Base-by-base conservation (phyloP, 2,888 invertebrate species). In the Patella ulyssiponensis region DNA sequence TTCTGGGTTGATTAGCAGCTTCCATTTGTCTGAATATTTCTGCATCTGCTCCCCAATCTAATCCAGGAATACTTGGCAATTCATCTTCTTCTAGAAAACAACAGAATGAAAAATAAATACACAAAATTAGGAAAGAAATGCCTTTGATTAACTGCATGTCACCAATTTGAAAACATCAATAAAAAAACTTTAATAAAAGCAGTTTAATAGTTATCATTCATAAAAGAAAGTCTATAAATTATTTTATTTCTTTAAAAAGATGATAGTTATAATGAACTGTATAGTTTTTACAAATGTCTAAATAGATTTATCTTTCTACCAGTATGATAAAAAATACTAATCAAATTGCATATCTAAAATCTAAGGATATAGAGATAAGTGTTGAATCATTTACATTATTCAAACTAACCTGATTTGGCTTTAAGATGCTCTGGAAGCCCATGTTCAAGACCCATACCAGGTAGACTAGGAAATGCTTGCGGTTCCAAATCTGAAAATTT, bases 361-460 rank as follows among this genome's bases (percentile, higher is more conserved):
- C n/a, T 44, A 15, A 20, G 52, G 23, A 52, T 2, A 0, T 14
- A 1, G 20, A 12, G 27, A 23, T 15, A 17, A 15, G 44, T 44
- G 44, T 44, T 44, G 44, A 44, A 44, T 44, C 7, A 44, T 44
- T 9, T 44, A 44, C 44, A 44, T 44, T 44, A 44, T 44, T 44
- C n/a, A 56, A 33, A 71, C 73, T 70, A 64, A 82, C 82, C 83
- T 44, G 44, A 44, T 78, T 86, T 84, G 12, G 88, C 76, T 74
- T 87, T 89, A 75, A 90, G 86, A 75, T 89, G 87, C 53, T 91
- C 91, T 88, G 96, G 96, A 0, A 97, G 95, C 91, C 96, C 96
- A 90, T 98, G 97, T 92, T 98, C 98, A 44, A 98, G 96, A n/a
- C 98, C 99, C 98, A 99, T 98, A 75, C 98, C 99, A 82, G 98